Evolutionary conservation across 2,797 vertebrate species (phyloP), one percentile per base, ranked within the genome.

Genomic region (Channa striata): DNA sequence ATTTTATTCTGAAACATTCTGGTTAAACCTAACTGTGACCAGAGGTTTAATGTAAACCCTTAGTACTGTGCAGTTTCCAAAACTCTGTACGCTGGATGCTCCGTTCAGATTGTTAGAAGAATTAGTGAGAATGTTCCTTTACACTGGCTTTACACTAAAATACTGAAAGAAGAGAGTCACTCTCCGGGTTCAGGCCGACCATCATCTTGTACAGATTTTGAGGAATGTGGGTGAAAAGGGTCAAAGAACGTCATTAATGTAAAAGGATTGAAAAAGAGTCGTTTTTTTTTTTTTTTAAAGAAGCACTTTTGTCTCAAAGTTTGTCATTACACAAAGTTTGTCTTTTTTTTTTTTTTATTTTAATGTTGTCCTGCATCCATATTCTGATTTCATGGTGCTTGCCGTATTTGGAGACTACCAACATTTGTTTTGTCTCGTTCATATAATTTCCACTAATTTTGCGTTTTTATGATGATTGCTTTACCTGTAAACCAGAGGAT

Each of bases 401-500:
- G 93, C 95, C 93, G 93, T 95, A 94, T 94, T 57, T 94, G 93
- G 93, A 95, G 93, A 94, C 92, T 94, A 90, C 95, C 95, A 96
- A 96, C 95, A 95, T 97, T 97, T 96, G 95, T 95, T 94, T 95
- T 91, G 81, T 90, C 77, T 65, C 79, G 77, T 77, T 82, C 78
- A 82, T 91, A 92, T 85, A 77, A 90, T 93, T 93, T 90, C 91
- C 94, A 89, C 86, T 94, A 89, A 92, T 85, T 90, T 52, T 58
- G 1, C 5, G 37, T 82, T 90, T 95, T 94, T 95, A 89, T 96
- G 94, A 94, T 95, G 95, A 95, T 89, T 93, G 95, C 94, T 96
- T 96, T 94, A 94, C 94, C 94, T 96, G 93, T 95, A 94, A 85
- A 85, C 94, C 59, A 3, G 94, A 95, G 93, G 90, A 95, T 93